Evolutionary conservation across 1,140 invertebrate species (phyloP), one percentile per base, ranked within the genome.

Genomic region (Panagrolaimus sp.): DNA sequence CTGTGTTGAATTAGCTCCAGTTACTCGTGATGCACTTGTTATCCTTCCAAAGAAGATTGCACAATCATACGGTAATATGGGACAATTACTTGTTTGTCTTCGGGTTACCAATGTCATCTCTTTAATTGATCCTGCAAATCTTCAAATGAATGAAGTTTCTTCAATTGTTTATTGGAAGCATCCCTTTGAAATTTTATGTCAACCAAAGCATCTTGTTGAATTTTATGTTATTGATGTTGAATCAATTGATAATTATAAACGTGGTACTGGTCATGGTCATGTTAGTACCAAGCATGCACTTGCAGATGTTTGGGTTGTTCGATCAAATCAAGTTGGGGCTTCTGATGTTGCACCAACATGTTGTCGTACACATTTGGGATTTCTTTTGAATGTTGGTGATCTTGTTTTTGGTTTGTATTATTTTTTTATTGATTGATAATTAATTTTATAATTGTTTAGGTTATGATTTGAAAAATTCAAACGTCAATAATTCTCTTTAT

Each of bases 191-290:
- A 88, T 89, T 46, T 89, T 99, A 58, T 94, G 91, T 78, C 90
- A 91, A 82, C 90, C 91, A 0, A 96, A 93, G 83, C 91, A 95
- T 79, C 84, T 98, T 62, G 88, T 89, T 1, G 92, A 98, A 84
- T 99, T 91, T 81, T 89, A 91, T 77, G 91, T 98, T 0, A 95
- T 98, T 90, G 91, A 98, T 82, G 89, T 95, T 71, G 89, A 96
- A 3, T 86, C 86, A 72, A 88, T 91, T 45, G 89, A 90, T 83
- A 89, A 94, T 71, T 76, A 74, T 24, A 75, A 67, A 73, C 77
- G 46, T 72, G 82, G 68, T 10, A 58, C 48, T 12, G 92, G 92
- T 0, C 92, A 94, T 87, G 92, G 92, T 15, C 84, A 87, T 45
- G 87, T 94, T 70, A 94, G 92, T 1, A 87, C 87, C 21, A 91